Base-by-base conservation (phyloP, 2,113 vertebrate genomes). In the Bagarius yarrelli region DNA sequence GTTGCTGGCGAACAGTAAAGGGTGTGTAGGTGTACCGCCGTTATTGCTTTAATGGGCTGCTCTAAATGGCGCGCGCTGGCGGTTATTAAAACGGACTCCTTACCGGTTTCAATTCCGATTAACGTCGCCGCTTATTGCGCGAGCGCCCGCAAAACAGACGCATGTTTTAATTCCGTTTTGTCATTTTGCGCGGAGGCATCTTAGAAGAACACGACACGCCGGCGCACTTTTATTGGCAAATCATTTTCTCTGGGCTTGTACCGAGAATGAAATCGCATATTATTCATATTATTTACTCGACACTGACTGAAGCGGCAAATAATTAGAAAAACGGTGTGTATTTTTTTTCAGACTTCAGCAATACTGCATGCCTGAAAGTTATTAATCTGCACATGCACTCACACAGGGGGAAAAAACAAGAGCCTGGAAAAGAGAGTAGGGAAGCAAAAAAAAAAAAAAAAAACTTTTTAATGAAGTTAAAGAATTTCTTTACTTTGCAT, bases 91-190 rank as follows among this genome's bases (percentile, higher is more conserved):
- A 91, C 86, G 89, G 91, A 89, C 94, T 94, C 89, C 88, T 89
- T 86, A 78, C 76, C 30, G 44, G 86, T 90, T 93, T 90, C 91
- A 52, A 89, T 91, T 93, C 93, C 89, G 90, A 93, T 90, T 88
- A 90, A 66, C 50, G 76, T 78, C 44, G 34, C 61, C 88, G 82
- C 88, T 89, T 87, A 89, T 85, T 90, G 94, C 91, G 88, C 93
- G 91, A 93, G 92, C 90, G 76, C 84, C 90, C 93, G 27, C 90
- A 87, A 92, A 91, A 92, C 94, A 95, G 95, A 94, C 90, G 92
- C 91, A 86, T 94, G 94, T 95, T 95, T 95, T 94, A 95, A 95
- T 97, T 93, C 93, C 93, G 92, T 95, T 95, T 95, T 92, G 93
- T 92, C 90, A 95, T 93, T 92, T 93, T 96, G n/a, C 93, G 93